Evolutionary conservation across 2,888 invertebrate species (phyloP), one percentile per base, ranked within the genome.

Genomic region (Chelonus formosanus): DNA sequence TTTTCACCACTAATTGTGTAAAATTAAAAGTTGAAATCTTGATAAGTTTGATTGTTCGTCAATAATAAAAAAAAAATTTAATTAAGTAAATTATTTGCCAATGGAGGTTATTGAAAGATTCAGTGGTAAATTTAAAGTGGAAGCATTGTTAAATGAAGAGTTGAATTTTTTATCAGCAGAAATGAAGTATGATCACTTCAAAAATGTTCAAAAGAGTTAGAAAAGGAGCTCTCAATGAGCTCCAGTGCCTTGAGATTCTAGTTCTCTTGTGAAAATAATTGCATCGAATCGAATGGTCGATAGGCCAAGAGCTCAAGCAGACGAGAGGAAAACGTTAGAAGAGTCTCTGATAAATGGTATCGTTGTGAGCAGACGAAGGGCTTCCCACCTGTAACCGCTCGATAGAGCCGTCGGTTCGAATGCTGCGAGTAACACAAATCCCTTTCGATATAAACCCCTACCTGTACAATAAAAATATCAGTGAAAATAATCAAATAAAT

Each of bases 301-400:
- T 40, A 40, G 40, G 40, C 40, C 40, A 40, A 40, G 40, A 40
- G 40, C 40, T 40, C 40, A 40, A 40, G 40, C 40, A 40, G 40
- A 40, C 40, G 40, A 40, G 40, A 40, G 40, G 20, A 20, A 20
- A 40, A 40, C 40, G 40, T 40, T 40, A 40, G 40, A 5, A 6
- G 40, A 40, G 40, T 40, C 20, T 20, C 40, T 40, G 40, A 40
- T 40, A 40, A 40, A 40, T 40, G 40, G 40, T 40, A 55, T 48
- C 31, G 50, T 59, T 32, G 59, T 50, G 35, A 48, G 20, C 7
- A 59, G 40, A 32, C 5, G 57, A 53, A 52, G 53, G 61, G 61
- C 35, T 61, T 53, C 35, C 61, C 61, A 61, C 61, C 61, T 61
- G 61, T 61, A 61, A 61, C 44, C 59, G 59, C 50, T 59, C 59